Conservation (phyloP, 2,797 vertebrate species). For the Stomatorhinus walkeri region DNA sequence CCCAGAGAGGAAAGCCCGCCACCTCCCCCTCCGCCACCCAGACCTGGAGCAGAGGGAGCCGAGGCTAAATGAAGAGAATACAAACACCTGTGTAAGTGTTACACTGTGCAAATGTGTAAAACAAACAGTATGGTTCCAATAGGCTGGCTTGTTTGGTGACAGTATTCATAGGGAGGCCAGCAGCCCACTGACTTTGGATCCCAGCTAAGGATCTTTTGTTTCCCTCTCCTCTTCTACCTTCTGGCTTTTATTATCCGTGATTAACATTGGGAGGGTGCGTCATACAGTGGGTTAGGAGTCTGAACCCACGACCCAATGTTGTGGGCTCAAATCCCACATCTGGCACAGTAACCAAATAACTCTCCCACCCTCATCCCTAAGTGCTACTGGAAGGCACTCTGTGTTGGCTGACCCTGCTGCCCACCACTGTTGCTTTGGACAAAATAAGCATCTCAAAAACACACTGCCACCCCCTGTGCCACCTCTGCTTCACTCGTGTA, state of each 20-base stretch:
- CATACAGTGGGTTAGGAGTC: not conserved
- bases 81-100: not conserved
- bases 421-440: not conserved
- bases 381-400: not conserved
- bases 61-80: conserved; percentile 52
- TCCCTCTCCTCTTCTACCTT: not conserved
- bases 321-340: not conserved
- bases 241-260: not conserved
- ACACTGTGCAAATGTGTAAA: not conserved
- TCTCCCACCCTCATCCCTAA: not conserved
- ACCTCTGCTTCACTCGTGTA: not conserved
- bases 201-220: not conserved
- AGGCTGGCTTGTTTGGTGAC: not conserved
- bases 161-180: not conserved
- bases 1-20: conserved; percentile 40
- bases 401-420: not conserved
- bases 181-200: not conserved
- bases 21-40: conserved; percentile 38
- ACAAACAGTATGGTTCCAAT: not conserved
- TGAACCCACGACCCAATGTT: not conserved
- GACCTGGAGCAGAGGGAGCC: conserved; percentile 63
- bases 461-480: not conserved
- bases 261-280: not conserved
- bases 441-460: not conserved
- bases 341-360: not conserved